Evolutionary conservation across 2,888 invertebrate genomes (phyloP), one percentile per base, ranked within the genome.

Genomic region (Plebejus melissa): DNA sequence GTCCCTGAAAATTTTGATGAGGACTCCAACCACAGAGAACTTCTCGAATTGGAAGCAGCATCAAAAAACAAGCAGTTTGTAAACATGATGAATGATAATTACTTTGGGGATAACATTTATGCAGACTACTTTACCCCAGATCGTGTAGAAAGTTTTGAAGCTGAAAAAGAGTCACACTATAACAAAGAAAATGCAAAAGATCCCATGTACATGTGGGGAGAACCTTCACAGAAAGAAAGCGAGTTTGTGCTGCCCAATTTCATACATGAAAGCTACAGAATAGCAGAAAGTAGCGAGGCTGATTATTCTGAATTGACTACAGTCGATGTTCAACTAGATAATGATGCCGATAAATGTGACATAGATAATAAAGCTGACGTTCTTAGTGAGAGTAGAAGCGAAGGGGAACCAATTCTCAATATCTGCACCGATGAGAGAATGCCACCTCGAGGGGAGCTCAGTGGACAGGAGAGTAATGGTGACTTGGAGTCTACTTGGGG

Each of bases 341-440:
- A 76, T 50, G 84, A 85, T 32, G 83, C 74, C 4, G 86, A 86
- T 70, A 85, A 82, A 77, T 83, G 84, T 58, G 90, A 88, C 80
- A 80, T 82, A 78, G 89, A 93, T 77, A 88, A 88, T 81, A 91
- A 94, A 81, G 86, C 83, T 22, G 91, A 91, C 74, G 87, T 91
- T 77, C 80, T 91, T 77, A 89, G 88, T 76, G 90, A 90, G 80
- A 83, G 86, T 57, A 82, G 87, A 22, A 90, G 90, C 77, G 88
- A 88, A 41, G 83, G 86, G 6, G 90, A 88, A 77, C 85, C 87
- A 32, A 86, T 90, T 50, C 83, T 97, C 72, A 96, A 97, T 84
- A 97, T 98, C 82, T 95, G 97, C 81, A 96, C 97, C 0, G 97
- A 98, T 83, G 98, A 98, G 87, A 95, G 96, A 80, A 97, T 98